Conservation (phyloP, 2,113 vertebrate species). For the Sebastes fasciatus region DNA sequence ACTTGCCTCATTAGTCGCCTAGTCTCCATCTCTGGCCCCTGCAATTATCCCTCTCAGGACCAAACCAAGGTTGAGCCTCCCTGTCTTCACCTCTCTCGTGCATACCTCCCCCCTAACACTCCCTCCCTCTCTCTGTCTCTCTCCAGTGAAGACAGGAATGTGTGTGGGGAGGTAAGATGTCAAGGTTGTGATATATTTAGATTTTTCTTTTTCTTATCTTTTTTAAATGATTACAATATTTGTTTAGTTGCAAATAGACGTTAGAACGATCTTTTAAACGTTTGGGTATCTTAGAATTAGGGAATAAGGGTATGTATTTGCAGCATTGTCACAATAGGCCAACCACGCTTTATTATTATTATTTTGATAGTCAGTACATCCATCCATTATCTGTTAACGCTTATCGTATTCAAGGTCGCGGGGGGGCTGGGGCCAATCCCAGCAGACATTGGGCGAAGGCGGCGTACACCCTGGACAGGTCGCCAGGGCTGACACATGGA, state of each 20-base stretch:
- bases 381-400: too few species aligned
- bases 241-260: neutral
- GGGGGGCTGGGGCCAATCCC: too few species aligned
- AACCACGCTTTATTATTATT: neutral
- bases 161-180: neutral
- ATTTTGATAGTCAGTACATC: neutral
- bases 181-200: neutral
- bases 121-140: neutral
- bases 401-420: too few species aligned
- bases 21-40: conserved; percentile 66
- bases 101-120: neutral
- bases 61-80: conserved; percentile 62
- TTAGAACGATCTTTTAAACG: too few species aligned
- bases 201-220: neutral
- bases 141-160: neutral
- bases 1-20: conserved; percentile 72
- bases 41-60: conserved; percentile 70
- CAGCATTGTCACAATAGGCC: neutral
- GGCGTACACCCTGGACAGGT: too few species aligned
- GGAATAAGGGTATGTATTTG: neutral
- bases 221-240: neutral
- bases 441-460: too few species aligned
- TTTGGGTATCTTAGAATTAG: neutral
- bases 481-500: too few species aligned
- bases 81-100: conserved; percentile 25